phyloP scores from a whole-genome alignment of 2,888 invertebrate genomes.

The Trichacis sp. region DNA sequence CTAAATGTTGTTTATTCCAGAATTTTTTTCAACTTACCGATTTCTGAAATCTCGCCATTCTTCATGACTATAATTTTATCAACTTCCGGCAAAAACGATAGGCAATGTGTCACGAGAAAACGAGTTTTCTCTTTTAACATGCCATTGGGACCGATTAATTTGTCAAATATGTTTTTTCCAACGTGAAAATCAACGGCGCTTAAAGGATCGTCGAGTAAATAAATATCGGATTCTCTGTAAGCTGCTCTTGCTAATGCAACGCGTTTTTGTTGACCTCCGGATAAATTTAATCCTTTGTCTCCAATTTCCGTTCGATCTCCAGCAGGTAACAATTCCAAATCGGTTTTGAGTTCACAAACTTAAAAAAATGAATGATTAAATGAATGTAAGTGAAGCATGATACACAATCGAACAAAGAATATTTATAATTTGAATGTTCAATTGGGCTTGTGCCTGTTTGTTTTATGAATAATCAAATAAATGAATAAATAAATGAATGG shows the following conservation, averaged over 20 bases:
- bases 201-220: no score
- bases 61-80: slow-evolving; percentile 92
- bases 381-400: no score
- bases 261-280: slow-evolving; percentile 92
- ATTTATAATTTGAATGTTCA: no score
- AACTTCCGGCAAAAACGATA: slow-evolving; percentile 91
- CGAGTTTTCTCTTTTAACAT: slow-evolving; percentile 84
- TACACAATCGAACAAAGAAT: no score
- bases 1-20: no score
- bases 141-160: no score
- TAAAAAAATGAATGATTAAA: no score
- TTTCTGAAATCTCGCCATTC: slow-evolving; percentile 88
- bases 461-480: no score
- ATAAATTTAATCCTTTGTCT: slow-evolving; percentile 90
- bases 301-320: slow-evolving; percentile 98
- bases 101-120: slow-evolving; percentile 94
- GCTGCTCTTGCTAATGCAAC: slow-evolving; percentile 93
- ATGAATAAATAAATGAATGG: no score
- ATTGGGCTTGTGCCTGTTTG: no score
- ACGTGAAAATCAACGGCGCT: no score
- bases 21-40: no score
- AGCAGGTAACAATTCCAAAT: slow-evolving; percentile 93
- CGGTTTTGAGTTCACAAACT: slow-evolving; percentile 90
- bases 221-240: slow-evolving; percentile 87
- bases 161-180: slow-evolving; percentile 93